Base-by-base conservation (phyloP, 2,888 invertebrate species). In the Scaptomyza polygonia region DNA sequence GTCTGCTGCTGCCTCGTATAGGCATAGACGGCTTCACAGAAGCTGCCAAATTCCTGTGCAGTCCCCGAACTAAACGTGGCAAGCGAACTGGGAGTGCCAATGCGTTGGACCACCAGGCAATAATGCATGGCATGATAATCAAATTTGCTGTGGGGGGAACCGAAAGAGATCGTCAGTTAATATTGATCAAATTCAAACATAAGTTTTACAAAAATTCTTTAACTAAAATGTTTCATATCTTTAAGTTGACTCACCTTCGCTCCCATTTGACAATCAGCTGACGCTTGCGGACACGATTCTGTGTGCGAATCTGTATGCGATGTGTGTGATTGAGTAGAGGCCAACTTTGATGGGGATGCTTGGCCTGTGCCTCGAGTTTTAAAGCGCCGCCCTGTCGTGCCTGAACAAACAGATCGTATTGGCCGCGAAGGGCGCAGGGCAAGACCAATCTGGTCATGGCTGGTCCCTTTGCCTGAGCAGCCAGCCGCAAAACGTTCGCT, bases 221-320 rank as follows among this genome's bases (percentile, higher is more conserved):
- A n/a, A n/a, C n/a, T n/a, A n/a, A n/a, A n/a, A 34, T 3, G 8
- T 36, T 36, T 36, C 5, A 14, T 27, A 29, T 39, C 27, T n/a
- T 2, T 11, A 18, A 18, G 34, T 1, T 5, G 5, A 59, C 78
- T 72, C 53, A 88, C 88, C 84, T 84, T 9, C 74, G 76, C 30
- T 91, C 90, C 92, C 92, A 92, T 75, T 92, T 92, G 61, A 92
- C 88, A 59, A 91, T 90, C 90, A 91, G 90, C 74, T 92, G 91
- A 40, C 90, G 89, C 70, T 91, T 91, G 16, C 91, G 88, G 51
- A 91, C 89, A n/a, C 91, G 90, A 79, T 91, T 92, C 78, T 91
- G 91, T 32, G 88, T 91, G 61, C 90, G 88, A 55, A 92, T 90
- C 63, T 79, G 85, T 44, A 90, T 88, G 69, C 89, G 86, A 72